Evolutionary conservation across 2,888 invertebrate genomes (phyloP), one percentile per base, ranked within the genome.

Genomic region (Taphrorychus bicolor): DNA sequence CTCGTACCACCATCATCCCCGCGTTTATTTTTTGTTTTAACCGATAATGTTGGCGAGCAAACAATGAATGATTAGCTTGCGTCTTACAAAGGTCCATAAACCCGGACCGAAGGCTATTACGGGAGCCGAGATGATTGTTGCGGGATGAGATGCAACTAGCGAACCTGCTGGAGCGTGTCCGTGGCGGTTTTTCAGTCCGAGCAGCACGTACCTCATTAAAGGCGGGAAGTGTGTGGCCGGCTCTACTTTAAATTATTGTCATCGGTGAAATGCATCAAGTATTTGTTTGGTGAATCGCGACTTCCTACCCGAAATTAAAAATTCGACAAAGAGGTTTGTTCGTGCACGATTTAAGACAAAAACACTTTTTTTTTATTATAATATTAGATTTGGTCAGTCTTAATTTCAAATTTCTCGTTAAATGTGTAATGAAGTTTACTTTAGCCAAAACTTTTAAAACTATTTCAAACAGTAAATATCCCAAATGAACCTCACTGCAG

Each of bases 181-280:
- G 57, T 57, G 70, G 76, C 70, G 74, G 73, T 73, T 70, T 56
- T 16, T 54, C 17, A 41, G 49, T 64, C 72, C 68, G 72, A 76
- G 73, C 77, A 78, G 79, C 80, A 80, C 80, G 80, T 79, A 80
- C 78, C 80, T 80, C 79, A 80, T 80, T 80, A 80, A 72, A 73
- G 78, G 76, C 77, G 78, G 79, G 79, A 80, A 79, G 77, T 78
- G 78, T 79, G 78, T 78, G 76, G 45, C 45, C 17, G 16, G 14
- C 45, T 5, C 17, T 45, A 5, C 16, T 5, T 17, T 3, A 45
- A 14, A n/a, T n/a, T n/a, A 45, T 45, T 45, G 17, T 32, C 32
- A 32, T 32, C 32, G 32, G 32, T 32, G 32, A 32, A n/a, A n/a
- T n/a, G n/a, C n/a, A n/a, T n/a, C n/a, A n/a, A n/a, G n/a, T n/a